Evolutionary conservation across 2,888 invertebrate species (phyloP).

Genomic region (Drosophila nigricruria): DNA sequence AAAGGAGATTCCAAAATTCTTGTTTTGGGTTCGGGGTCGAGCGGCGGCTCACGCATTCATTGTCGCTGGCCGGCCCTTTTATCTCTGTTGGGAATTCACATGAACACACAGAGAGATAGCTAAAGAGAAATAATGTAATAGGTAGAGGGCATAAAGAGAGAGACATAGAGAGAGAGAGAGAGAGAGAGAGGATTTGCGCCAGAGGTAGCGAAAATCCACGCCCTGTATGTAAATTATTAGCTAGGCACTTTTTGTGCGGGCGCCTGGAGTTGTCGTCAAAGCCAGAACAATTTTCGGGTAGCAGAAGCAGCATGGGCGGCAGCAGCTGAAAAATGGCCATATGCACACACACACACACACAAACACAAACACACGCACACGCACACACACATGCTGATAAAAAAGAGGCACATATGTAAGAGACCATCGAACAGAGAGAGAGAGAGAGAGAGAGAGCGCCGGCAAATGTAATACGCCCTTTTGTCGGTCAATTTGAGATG

Average conservation of each 20-base stretch:
- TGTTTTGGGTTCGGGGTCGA: slow-evolving; percentile 35
- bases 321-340: slow-evolving; percentile 63
- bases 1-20: slow-evolving; percentile 45
- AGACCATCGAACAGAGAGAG: slow-evolving; percentile 31
- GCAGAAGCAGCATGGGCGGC: slow-evolving; percentile 14
- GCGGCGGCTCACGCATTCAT: slow-evolving; percentile 52
- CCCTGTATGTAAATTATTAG: slow-evolving; percentile 83
- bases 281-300: slow-evolving; percentile 48
- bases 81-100: slow-evolving; percentile 53
- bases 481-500: slow-evolving; percentile 44
- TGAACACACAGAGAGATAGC: slow-evolving; percentile 19
- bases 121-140: slow-evolving; percentile 11
- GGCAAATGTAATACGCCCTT: slow-evolving; percentile 76
- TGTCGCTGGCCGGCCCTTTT: slow-evolving; percentile 65
- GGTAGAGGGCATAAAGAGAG: slow-evolving; percentile 16
- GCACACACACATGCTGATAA: slow-evolving; percentile 6
- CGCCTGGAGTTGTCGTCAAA: slow-evolving; percentile 70
- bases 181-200: slow-evolving; percentile 17
- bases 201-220: slow-evolving; percentile 78
- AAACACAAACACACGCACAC: neutral
- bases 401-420: slow-evolving; percentile 38
- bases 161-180: slow-evolving; percentile 1
- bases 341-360: slow-evolving; percentile 22
- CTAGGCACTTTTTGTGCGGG: slow-evolving; percentile 77
- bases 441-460: slow-evolving; percentile 14